Conservation (phyloP, 2,113 vertebrate genomes). For the Menidia beryllina region DNA sequence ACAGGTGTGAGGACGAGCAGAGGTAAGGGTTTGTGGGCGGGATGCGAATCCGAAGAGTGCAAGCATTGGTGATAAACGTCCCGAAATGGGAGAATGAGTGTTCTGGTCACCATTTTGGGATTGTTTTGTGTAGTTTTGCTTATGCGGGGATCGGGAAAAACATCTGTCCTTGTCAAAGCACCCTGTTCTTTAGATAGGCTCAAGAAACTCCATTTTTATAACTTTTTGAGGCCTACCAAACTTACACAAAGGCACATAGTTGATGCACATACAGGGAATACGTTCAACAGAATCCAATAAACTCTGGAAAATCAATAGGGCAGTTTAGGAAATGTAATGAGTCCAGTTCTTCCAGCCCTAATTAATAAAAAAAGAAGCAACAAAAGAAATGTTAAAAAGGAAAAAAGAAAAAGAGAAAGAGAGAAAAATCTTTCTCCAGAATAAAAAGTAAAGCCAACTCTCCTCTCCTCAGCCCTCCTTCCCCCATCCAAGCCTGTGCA, state of each 20-base stretch:
- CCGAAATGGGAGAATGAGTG: neutral
- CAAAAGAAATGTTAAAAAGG: constrained; percentile 26
- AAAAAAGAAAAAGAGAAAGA: constrained; percentile 29
- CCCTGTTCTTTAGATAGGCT: constrained; percentile 9
- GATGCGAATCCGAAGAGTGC: constrained; percentile 18
- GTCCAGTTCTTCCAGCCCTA: constrained; percentile 24
- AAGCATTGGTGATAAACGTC: constrained; percentile 38
- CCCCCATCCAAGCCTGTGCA: constrained; percentile 61
- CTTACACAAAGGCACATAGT: constrained; percentile 27
- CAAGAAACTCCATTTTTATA: constrained; percentile 6
- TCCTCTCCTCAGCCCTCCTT: constrained; percentile 10
- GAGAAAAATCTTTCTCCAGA: constrained; percentile 61
- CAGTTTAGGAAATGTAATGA: constrained; percentile 59
- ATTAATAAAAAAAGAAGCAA: constrained; percentile 26
- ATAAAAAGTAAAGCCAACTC: constrained; percentile 35
- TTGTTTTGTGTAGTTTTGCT: neutral
- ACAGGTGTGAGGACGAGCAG: constrained; percentile 52
- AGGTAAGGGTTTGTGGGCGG: constrained; percentile 29
- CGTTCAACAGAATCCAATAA: constrained; percentile 54
- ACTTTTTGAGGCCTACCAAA: constrained; percentile 32
- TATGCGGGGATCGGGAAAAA: constrained; percentile 3
- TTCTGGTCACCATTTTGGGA: constrained; percentile 7
- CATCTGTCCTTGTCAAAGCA: neutral
- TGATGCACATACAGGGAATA: constrained; percentile 13
- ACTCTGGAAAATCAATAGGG: constrained; percentile 52